Evolutionary conservation across 2,888 invertebrate species (phyloP), one percentile per base, ranked within the genome.

Genomic region (Andrena praecox): DNA sequence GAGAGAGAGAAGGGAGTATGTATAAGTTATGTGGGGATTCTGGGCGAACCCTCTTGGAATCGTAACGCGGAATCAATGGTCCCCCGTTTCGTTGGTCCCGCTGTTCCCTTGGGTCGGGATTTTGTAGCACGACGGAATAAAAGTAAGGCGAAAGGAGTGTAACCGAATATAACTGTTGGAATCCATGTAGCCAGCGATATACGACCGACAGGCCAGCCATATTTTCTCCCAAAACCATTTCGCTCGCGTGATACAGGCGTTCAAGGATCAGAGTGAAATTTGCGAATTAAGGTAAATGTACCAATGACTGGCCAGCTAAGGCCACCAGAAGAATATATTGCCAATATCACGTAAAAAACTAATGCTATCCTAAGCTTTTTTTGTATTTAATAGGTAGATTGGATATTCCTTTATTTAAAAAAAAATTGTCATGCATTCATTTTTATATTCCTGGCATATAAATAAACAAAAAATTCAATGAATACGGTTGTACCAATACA

Each of bases 31-130:
- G 63, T 54, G 70, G 33, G 33, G 60, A 56, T 77, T 64, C n/a
- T 29, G 29, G 29, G 56, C 1, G 67, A 69, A 3, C 69, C 69
- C 77, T 73, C 20, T 64, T 27, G 52, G 73, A 84, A 76, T 78
- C 56, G 35, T 29, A 73, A 79, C 68, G 20, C 54, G 31, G 76
- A 79, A 85, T 85, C 78, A 79, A 79, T 85, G 68, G 27, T 6
- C 16, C 42, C 56, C 42, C 35, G 48, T 48, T 66, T 70, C 62
- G n/a, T 20, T 50, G 12, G 12, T 29, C 7, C 4, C 12, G n/a
- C 7, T 20, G 12, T 24, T 8, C 50, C 42, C 24, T 4, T 10
- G 24, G 6, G 20, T 42, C 29, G 6, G 66, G 48, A 68, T 70
- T 50, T 70, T 16, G 35, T 54, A 7, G 2, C 3, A 27, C 12